Conservation (phyloP, 2,113 vertebrate species). For the Delphinapterus leucas region DNA sequence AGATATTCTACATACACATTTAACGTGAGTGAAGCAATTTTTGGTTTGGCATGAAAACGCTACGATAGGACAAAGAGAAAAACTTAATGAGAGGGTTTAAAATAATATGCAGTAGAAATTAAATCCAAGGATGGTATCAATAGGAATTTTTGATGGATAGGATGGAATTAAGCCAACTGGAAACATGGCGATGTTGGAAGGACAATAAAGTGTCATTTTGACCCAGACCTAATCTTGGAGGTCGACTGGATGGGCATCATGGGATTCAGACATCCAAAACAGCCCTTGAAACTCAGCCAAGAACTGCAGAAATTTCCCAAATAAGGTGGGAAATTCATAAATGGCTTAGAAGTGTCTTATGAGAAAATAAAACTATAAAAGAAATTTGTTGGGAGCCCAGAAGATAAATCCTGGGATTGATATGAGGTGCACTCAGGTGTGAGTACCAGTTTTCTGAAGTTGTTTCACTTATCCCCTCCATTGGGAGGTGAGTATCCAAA, state of each 20-base stretch:
- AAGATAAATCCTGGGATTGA: background rate
- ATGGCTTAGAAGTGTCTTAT: background rate
- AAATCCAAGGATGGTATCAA: slow-evolving; percentile 37
- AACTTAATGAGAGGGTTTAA: slow-evolving; percentile 27
- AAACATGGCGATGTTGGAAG: background rate
- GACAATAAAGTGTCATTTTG: slow-evolving; percentile 18
- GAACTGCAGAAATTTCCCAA: background rate
- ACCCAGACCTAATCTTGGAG: background rate
- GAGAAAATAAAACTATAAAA: slow-evolving; percentile 14
- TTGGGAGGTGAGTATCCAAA: slow-evolving; percentile 78
- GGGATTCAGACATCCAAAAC: background rate
- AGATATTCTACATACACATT: background rate
- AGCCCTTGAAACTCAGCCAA: background rate
- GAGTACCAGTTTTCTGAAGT: background rate
- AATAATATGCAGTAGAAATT: slow-evolving; percentile 36
- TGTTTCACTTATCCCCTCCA: slow-evolving; percentile 25
- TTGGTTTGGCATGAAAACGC: background rate
- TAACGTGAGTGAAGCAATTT: background rate
- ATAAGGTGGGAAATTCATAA: background rate
- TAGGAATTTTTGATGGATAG: background rate
- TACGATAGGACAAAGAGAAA: background rate
- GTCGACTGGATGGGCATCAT: background rate
- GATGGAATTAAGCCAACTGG: background rate
- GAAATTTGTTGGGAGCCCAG: background rate
- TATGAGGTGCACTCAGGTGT: background rate